phyloP scores from a whole-genome alignment of 1,140 invertebrate genomes.

The Callitettix versicolor region DNA sequence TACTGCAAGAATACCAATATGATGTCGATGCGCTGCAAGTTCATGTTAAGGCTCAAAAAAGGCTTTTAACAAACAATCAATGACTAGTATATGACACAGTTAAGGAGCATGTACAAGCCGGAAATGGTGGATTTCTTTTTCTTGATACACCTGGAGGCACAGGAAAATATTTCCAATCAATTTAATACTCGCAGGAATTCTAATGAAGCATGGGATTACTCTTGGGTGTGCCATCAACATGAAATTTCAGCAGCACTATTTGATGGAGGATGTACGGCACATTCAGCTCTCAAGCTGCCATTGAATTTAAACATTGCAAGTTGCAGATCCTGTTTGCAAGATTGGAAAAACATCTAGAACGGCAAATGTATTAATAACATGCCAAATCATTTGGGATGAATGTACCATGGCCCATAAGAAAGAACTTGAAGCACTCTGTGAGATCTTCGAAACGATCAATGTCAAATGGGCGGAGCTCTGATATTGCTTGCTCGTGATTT shows the following conservation, averaged over 20 bases:
- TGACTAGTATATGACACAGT: constrained; percentile 20
- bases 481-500: constrained; percentile 39
- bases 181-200: constrained; percentile 16
- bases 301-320: constrained; percentile 1
- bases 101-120: constrained; percentile 12
- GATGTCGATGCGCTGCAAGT: constrained; percentile 6
- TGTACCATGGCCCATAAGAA: no score
- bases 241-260: constrained; percentile 34
- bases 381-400: constrained; percentile 31
- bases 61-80: neutral
- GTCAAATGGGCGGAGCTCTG: constrained; percentile 25
- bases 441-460: constrained; percentile 25
- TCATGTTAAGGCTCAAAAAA: neutral
- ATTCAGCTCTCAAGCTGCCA: constrained; percentile 24
- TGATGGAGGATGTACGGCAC: constrained; percentile 30
- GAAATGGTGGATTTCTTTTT: constrained; percentile 21
- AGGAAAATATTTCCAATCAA: constrained; percentile 9
- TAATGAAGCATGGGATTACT: constrained; percentile 20
- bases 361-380: constrained; percentile 21
- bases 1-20: constrained; percentile 1
- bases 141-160: constrained; percentile 3
- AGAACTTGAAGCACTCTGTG: constrained; percentile 24
- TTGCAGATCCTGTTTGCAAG: constrained; percentile 23
- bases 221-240: constrained; percentile 31
- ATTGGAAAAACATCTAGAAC: constrained; percentile 20